Percentiles rank a stretch among this genome's conserved stretches.
phyloP scores from a whole-genome alignment of 2,888 invertebrate genomes.

The Dasypolia templi region DNA sequence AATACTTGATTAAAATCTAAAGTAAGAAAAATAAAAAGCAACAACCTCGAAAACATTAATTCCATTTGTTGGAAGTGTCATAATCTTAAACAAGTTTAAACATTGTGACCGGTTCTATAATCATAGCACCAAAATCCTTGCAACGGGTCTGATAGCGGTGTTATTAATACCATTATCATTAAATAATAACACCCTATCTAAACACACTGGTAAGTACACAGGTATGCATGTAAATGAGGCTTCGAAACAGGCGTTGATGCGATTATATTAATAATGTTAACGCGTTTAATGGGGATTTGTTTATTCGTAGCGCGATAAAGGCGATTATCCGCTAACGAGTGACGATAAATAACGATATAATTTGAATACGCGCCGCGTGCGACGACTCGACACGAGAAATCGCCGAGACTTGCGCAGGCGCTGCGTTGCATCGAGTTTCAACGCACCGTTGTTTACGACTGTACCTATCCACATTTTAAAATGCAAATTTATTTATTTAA shows the following conservation, averaged over 20 bases:
- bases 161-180: constrained; percentile 80
- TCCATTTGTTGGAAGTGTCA: constrained; percentile 49
- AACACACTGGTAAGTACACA: constrained; percentile 71
- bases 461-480: constrained; percentile 47
- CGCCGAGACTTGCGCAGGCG: constrained; percentile 51
- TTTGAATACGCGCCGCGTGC: constrained; percentile 74
- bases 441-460: constrained; percentile 53
- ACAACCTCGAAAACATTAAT: constrained; percentile 7
- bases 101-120: constrained; percentile 71
- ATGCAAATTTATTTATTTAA: constrained; percentile 53
- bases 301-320: constrained; percentile 82
- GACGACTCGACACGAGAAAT: constrained; percentile 59
- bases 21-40: constrained; percentile 15
- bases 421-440: constrained; percentile 38
- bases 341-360: constrained; percentile 74
- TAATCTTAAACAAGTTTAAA: constrained; percentile 70
- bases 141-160: constrained; percentile 61
- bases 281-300: constrained; percentile 85
- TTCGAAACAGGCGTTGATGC: constrained; percentile 69
- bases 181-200: constrained; percentile 81
- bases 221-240: constrained; percentile 77
- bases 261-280: constrained; percentile 87
- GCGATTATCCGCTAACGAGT: constrained; percentile 83
- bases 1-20: constrained; percentile 18
- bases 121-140: constrained; percentile 68